Conservation (phyloP, 2,113 vertebrate genomes). For the Campylomormyrus numenius region DNA sequence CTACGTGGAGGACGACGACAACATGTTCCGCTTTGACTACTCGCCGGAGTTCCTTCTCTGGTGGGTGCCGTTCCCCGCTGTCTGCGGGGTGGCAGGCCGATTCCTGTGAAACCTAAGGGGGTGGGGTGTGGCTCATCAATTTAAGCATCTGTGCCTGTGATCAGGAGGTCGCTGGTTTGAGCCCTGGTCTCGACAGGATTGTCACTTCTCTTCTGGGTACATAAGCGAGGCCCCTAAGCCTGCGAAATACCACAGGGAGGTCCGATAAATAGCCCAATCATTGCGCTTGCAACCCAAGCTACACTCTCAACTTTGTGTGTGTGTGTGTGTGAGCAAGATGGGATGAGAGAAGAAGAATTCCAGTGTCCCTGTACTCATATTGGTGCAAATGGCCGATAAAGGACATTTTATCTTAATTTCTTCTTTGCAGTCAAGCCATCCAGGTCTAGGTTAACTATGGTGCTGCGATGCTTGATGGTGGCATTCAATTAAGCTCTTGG, state of each 20-base stretch:
- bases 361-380: not conserved
- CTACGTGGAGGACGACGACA: slow-evolving; percentile 97
- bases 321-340: not conserved
- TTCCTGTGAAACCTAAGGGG: not conserved
- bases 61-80: slow-evolving; percentile 57
- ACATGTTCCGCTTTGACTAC: slow-evolving; percentile 99
- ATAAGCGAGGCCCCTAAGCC: not conserved
- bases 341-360: not conserved
- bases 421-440: not conserved
- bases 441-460: not conserved
- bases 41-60: slow-evolving; percentile 94
- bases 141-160: not conserved
- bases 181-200: not conserved
- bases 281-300: not conserved
- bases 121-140: not conserved
- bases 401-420: not conserved
- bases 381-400: not conserved
- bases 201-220: not conserved
- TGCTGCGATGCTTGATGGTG: not conserved
- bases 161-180: not conserved
- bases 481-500: not conserved
- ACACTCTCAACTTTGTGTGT: not conserved
- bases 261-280: not conserved
- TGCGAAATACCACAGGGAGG: not conserved
- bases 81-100: not conserved